Conservation (phyloP, 1,140 invertebrate genomes). For the Brachionus calyciflorus region DNA sequence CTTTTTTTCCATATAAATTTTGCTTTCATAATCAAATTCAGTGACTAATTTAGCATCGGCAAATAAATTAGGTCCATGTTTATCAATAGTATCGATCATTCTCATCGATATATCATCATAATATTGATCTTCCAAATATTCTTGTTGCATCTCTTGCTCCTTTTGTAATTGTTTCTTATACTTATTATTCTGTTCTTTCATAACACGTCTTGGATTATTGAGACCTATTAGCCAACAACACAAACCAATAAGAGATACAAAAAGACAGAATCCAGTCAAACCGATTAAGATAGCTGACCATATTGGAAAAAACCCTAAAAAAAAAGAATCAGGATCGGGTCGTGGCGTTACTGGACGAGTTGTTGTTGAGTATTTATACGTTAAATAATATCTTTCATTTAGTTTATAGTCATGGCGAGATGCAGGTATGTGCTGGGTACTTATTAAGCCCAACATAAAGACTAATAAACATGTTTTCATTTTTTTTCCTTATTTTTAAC, state of each 20-base stretch:
- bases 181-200: not conserved
- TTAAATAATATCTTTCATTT: slow-evolving; percentile 4
- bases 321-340: not conserved
- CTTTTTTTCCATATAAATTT: slow-evolving; percentile 18
- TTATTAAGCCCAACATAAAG: not conserved
- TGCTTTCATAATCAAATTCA: slow-evolving; percentile 40
- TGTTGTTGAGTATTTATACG: slow-evolving; percentile 16
- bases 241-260: slow-evolving; percentile 9
- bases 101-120: slow-evolving; percentile 45
- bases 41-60: not conserved
- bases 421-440: not conserved
- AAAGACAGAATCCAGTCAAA: not conserved
- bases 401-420: not conserved
- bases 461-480: not conserved
- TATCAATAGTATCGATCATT: slow-evolving; percentile 32
- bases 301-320: slow-evolving; percentile 41
- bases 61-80: not conserved
- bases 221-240: slow-evolving; percentile 27
- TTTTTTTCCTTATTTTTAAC: not conserved
- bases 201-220: slow-evolving; percentile 23
- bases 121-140: not conserved
- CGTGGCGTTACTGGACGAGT: not conserved
- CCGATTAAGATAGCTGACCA: slow-evolving; percentile 35
- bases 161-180: slow-evolving; percentile 29
- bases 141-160: slow-evolving; percentile 18